These are phyloP conservation scores for Lerista edwardsae DNA, from an alignment of 2,797 vertebrate genomes.

Conservation along the genomic window DNA sequence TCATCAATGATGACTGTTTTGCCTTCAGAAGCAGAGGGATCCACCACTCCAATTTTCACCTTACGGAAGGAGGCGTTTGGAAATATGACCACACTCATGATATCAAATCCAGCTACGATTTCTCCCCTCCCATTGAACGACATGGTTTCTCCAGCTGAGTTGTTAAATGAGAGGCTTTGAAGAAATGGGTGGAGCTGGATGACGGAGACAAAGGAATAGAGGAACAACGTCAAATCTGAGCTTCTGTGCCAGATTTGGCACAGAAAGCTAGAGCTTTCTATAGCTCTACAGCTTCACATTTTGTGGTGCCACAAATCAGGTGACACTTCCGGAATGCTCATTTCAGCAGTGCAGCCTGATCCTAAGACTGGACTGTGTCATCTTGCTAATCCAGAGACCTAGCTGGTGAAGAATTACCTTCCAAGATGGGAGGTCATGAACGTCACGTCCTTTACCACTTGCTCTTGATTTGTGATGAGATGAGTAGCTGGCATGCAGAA, in stretches of 20 bases:
- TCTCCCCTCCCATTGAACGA: background rate
- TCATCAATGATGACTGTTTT: background rate
- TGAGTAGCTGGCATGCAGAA: background rate
- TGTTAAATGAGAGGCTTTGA: conserved; percentile 1
- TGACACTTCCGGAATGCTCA: no score
- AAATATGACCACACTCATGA: background rate
- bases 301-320: no score
- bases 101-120: background rate
- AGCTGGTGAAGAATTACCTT: background rate
- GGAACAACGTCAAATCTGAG: no score
- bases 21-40: background rate
- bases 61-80: background rate
- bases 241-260: no score
- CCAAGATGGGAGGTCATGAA: background rate
- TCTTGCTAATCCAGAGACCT: background rate
- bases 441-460: background rate
- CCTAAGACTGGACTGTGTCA: no score
- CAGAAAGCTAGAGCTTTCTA: no score
- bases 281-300: no score
- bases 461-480: background rate
- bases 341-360: no score
- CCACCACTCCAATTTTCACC: background rate
- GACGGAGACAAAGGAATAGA: no score
- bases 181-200: background rate
- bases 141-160: conserved; percentile 8